Percentiles rank a stretch among this genome's conserved stretches.
phyloP scores from a whole-genome alignment of 2,797 vertebrate genomes.

The Orestias chungarensis region DNA sequence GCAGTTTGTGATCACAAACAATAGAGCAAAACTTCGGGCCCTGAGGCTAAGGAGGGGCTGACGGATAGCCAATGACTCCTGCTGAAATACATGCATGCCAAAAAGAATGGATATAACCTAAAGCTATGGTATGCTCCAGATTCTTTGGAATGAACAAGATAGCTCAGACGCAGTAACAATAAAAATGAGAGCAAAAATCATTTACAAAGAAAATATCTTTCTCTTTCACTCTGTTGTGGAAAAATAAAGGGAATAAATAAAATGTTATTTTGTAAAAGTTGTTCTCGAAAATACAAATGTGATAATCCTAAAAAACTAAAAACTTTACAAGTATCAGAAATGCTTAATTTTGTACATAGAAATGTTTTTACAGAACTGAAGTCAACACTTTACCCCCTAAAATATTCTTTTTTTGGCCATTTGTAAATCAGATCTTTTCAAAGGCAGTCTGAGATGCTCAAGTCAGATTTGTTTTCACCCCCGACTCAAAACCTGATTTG shows the following conservation, averaged over 20 bases:
- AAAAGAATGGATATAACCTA: conserved; percentile 20
- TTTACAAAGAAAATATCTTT: neutral
- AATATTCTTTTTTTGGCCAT: neutral
- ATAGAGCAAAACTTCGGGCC: conserved; percentile 24
- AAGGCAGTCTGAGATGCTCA: too few species aligned
- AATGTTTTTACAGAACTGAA: neutral
- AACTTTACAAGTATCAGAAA: neutral
- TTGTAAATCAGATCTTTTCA: too few species aligned
- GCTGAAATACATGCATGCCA: conserved; percentile 53
- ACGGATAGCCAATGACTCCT: conserved; percentile 50
- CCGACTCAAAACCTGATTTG: too few species aligned
- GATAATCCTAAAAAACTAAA: neutral
- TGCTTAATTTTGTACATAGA: neutral
- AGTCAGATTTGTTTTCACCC: too few species aligned
- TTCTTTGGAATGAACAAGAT: conserved; percentile 7
- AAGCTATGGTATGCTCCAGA: conserved; percentile 6
- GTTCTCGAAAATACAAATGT: neutral
- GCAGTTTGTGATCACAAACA: conserved; percentile 36
- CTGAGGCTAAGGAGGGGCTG: conserved; percentile 25
- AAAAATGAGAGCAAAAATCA: conserved; percentile 1
- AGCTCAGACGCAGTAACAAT: conserved; percentile 9
- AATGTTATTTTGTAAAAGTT: neutral
- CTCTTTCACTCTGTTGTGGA: neutral
- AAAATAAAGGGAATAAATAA: neutral
- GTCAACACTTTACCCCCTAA: neutral